Evolutionary conservation across 1,140 invertebrate species (phyloP).

Genomic region (Trichonephila clavipes): DNA sequence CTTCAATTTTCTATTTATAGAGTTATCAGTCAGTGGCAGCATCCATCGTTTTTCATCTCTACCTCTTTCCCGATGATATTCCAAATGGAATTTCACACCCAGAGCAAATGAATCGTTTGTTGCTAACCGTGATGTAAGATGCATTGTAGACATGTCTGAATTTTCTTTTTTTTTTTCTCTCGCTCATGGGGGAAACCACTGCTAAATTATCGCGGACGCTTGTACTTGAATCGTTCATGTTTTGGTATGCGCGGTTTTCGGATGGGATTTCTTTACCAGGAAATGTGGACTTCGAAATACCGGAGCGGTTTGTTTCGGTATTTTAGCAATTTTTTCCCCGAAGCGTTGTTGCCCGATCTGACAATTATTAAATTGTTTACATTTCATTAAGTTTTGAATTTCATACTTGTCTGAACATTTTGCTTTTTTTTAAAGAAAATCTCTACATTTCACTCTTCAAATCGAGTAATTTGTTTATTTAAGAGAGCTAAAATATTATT

Average conservation of each 20-base stretch:
- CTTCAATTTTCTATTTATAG: slow-evolving; percentile 44
- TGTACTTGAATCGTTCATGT: slow-evolving; percentile 4
- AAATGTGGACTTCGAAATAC: background rate
- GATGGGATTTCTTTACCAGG: background rate
- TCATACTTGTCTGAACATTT: too few species aligned
- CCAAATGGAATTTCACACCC: background rate
- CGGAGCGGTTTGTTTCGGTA: background rate
- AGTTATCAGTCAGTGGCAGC: background rate
- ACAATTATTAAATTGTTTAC: slow-evolving; percentile 39
- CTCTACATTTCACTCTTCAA: too few species aligned
- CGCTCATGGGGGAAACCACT: slow-evolving; percentile 25
- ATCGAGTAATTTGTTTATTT: too few species aligned
- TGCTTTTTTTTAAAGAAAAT: too few species aligned
- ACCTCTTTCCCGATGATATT: background rate
- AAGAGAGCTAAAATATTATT: too few species aligned
- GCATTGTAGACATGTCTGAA: slow-evolving; percentile 62
- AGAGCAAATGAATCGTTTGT: background rate
- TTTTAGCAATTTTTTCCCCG: background rate
- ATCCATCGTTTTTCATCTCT: background rate
- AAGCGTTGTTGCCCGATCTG: background rate
- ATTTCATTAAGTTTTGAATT: background rate
- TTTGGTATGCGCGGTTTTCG: slow-evolving; percentile 7
- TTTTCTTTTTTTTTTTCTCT: slow-evolving; percentile 20
- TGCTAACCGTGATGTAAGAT: slow-evolving; percentile 59
- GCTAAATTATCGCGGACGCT: slow-evolving; percentile 31